These are phyloP conservation scores for Ennomos fuscantarius DNA, from an alignment of 2,888 invertebrate genomes.

Conservation along the genomic window DNA sequence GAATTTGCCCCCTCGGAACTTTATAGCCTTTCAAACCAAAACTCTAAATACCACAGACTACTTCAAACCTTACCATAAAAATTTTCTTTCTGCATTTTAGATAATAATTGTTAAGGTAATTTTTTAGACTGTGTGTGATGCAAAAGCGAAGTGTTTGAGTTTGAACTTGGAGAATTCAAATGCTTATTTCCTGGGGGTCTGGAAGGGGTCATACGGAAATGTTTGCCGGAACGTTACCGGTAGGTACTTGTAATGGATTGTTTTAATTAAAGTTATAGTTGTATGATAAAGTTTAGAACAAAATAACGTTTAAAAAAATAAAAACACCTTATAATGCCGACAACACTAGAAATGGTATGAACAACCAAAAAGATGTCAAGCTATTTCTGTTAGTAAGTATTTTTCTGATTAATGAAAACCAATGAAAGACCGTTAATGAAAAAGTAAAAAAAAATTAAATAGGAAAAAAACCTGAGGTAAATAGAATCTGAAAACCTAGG, in stretches of 20 bases:
- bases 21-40: slow-evolving; percentile 18
- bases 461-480: no score
- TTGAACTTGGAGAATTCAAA: slow-evolving; percentile 17
- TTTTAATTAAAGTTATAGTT: slow-evolving; percentile 20
- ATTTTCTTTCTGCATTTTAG: slow-evolving; percentile 4
- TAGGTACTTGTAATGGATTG: slow-evolving; percentile 30
- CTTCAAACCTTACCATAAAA: neutral
- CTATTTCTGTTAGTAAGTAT: no score
- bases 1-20: slow-evolving; percentile 40
- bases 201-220: slow-evolving; percentile 57
- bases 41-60: slow-evolving; percentile 5
- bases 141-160: neutral
- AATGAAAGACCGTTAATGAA: neutral
- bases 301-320: no score
- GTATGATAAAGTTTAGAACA: no score
- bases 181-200: slow-evolving; percentile 19
- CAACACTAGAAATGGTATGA: no score
- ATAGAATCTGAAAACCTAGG: neutral
- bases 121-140: slow-evolving; percentile 2
- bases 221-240: slow-evolving; percentile 62
- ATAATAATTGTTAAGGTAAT: neutral
- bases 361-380: no score
- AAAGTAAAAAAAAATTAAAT: no score
- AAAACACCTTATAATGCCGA: neutral
- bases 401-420: neutral